Evolutionary conservation across 30 jellyfish, hydroid and myxozoan species (phyloP).

Genomic region (Turritopsis rubra): DNA sequence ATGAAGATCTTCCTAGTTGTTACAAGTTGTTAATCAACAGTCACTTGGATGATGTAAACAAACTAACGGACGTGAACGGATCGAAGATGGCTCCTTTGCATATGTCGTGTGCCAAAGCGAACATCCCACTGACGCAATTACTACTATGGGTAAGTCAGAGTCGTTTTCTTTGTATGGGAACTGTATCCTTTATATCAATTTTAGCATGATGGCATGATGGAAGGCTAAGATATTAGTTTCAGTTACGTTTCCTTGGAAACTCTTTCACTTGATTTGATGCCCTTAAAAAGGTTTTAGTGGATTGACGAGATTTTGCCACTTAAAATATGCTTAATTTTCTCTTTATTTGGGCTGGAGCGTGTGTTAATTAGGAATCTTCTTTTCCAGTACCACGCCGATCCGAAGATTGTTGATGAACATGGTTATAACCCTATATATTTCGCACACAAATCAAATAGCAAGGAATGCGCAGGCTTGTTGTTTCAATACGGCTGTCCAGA

Average conservation of each 20-base stretch:
- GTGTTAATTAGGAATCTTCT: background rate
- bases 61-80: conserved; percentile 31
- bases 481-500: conserved; percentile 84
- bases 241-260: no score
- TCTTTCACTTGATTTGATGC: no score
- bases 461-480: conserved; percentile 60
- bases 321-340: background rate
- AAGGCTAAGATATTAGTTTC: no score
- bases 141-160: conserved; percentile 93
- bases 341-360: background rate
- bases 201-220: no score
- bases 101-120: conserved; percentile 67
- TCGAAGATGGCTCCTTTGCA: conserved; percentile 54
- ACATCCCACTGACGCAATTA: conserved; percentile 63
- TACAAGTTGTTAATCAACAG: conserved; percentile 57
- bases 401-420: conserved; percentile 75
- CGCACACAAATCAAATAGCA: conserved; percentile 72
- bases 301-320: background rate
- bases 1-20: conserved; percentile 49
- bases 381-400: conserved; percentile 71
- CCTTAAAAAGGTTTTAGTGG: background rate
- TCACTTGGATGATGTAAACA: conserved; percentile 54
- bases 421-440: conserved; percentile 71
- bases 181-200: no score
- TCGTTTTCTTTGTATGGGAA: no score